These are phyloP conservation scores for Amniataba percoides DNA, from an alignment of 2,797 vertebrate genomes.

Conservation along the genomic window DNA sequence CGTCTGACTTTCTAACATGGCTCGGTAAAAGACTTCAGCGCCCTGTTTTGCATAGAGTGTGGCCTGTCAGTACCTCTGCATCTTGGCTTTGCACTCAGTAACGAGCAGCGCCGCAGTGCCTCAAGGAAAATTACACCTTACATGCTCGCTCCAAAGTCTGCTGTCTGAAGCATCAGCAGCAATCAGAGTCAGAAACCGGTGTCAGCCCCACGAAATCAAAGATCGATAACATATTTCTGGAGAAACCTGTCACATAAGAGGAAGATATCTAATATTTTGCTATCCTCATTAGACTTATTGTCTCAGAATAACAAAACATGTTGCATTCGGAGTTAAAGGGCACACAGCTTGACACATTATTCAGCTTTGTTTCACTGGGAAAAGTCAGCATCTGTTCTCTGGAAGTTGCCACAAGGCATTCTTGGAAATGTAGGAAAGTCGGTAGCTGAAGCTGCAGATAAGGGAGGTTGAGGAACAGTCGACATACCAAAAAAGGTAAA, in stretches of 20 bases:
- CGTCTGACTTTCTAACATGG: neutral
- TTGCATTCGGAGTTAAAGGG: slow-evolving; percentile 45
- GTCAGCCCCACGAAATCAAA: slow-evolving; percentile 8
- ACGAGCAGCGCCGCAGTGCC: neutral
- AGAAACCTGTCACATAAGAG: neutral
- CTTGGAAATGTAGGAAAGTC: slow-evolving; percentile 50
- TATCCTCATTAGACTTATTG: slow-evolving; percentile 36
- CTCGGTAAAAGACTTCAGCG: neutral
- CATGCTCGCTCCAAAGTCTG: neutral
- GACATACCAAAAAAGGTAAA: slow-evolving; percentile 39
- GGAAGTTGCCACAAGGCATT: slow-evolving; percentile 60
- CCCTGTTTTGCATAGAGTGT: neutral
- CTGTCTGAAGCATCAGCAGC: slow-evolving; percentile 3
- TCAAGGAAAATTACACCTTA: neutral
- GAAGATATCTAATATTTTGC: slow-evolving; percentile 12
- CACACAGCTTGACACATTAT: slow-evolving; percentile 57
- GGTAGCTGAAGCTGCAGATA: slow-evolving; percentile 19
- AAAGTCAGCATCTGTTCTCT: slow-evolving; percentile 62
- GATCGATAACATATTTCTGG: neutral
- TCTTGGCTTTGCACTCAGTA: slow-evolving; percentile 2
- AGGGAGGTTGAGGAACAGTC: slow-evolving; percentile 17
- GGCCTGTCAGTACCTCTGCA: neutral
- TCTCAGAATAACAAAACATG: slow-evolving; percentile 44
- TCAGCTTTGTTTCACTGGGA: slow-evolving; percentile 52
- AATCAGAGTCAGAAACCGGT: neutral